Conservation (phyloP, 2,797 vertebrate species). For the Sebastes matsubarae region DNA sequence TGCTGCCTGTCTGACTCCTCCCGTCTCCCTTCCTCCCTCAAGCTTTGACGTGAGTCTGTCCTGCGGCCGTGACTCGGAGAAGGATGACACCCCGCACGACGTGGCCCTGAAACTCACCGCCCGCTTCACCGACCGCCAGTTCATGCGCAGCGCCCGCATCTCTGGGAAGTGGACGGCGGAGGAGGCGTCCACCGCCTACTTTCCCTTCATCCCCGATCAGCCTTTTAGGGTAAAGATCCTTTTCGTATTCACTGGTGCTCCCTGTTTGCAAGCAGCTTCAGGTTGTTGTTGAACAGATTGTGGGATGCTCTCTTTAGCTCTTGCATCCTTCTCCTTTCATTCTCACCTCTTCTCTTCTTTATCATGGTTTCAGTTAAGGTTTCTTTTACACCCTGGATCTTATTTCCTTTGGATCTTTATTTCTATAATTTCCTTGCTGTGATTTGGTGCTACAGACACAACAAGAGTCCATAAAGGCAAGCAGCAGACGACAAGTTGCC, state of each 20-base stretch:
- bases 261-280: neutral
- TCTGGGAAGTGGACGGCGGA: slow-evolving; percentile 93
- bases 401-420: neutral
- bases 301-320: neutral
- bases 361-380: neutral
- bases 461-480: neutral
- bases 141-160: slow-evolving; percentile 90
- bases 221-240: slow-evolving; percentile 90
- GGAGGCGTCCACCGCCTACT: slow-evolving; percentile 91
- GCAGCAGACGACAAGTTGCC: too few species aligned
- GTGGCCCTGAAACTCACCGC: slow-evolving; percentile 95
- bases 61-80: slow-evolving; percentile 88
- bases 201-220: slow-evolving; percentile 98
- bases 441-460: neutral
- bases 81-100: slow-evolving; percentile 84
- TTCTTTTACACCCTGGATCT: neutral
- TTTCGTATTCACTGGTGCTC: neutral
- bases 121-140: slow-evolving; percentile 91
- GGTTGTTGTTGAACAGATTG: neutral
- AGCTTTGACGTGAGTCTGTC: slow-evolving; percentile 96
- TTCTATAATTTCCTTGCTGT: neutral
- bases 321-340: neutral
- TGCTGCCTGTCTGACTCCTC: slow-evolving; percentile 16
- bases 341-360: neutral
- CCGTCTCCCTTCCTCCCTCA: neutral